These are phyloP conservation scores for Plotosus lineatus DNA, from an alignment of 2,113 vertebrate genomes.

Conservation along the genomic window DNA sequence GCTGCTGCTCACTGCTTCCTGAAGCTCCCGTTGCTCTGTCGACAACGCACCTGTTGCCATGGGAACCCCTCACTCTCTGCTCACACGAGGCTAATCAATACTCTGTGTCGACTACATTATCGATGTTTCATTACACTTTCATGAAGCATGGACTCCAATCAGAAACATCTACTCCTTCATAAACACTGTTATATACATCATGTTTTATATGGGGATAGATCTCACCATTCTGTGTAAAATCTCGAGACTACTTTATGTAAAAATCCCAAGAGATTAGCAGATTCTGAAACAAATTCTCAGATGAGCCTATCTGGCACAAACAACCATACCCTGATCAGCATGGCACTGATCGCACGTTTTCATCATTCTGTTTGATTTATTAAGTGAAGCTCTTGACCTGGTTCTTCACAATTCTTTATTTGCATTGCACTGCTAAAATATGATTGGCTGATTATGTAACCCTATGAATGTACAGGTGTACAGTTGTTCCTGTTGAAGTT, in stretches of 20 bases:
- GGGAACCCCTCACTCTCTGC: conserved; percentile 48
- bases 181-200: neutral
- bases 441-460: too few relatives aligned
- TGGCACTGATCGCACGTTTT: neutral
- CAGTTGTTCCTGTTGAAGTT: too few relatives aligned
- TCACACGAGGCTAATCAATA: conserved; percentile 55
- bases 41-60: conserved; percentile 58
- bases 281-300: neutral
- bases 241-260: neutral
- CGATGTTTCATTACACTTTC: conserved; percentile 32
- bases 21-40: conserved; percentile 48
- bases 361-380: neutral
- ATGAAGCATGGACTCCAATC: conserved; percentile 17
- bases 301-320: neutral
- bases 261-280: neutral
- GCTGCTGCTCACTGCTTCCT: conserved; percentile 47
- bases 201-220: neutral
- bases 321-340: neutral
- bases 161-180: conserved; percentile 13
- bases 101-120: conserved; percentile 37
- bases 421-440: neutral
- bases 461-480: neutral
- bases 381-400: neutral
- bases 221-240: neutral
- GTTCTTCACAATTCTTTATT: neutral